Base-by-base conservation (phyloP, 2,888 invertebrate species). In the Monochamus alternatus region DNA sequence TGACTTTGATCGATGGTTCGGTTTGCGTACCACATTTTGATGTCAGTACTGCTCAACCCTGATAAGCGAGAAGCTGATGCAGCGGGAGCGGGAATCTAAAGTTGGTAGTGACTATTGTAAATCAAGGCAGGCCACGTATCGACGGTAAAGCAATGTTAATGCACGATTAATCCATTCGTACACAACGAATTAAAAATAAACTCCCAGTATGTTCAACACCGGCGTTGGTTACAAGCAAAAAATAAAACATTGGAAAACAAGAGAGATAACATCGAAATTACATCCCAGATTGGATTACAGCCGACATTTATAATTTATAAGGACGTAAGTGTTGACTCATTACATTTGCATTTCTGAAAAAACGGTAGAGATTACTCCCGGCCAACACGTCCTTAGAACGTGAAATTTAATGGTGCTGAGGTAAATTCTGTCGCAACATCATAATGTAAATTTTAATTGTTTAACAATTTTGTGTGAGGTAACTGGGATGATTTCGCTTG, bases 1-100 rank as follows among this genome's bases (percentile, higher is more conserved):
- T 88, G 89, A 89, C 89, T 86, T 87, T 89, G 89, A 89, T 89
- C 88, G 89, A 89, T 89, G 85, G 86, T 82, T 81, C 77, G 78
- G 78, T 69, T 74, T 75, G 74, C 81, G 82, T 83, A 85, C 85
- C 85, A 85, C 82, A 79, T 85, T 85, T 80, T 82, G 81, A 84
- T 85, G 84, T 82, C 86, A 84, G 84, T 83, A 81, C 62, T 71
- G 74, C 75, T 73, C 60, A 74, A 73, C 73, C 55, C 31, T 63
- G 70, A 59, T 74, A 62, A 64, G 47, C 71, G 68, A 58, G 67
- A 68, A 72, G 71, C 58, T 47, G 47, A 12, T 59, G 69, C 69
- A 66, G 69, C 59, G 47, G 55, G 62, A 77, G 73, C 78, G 79
- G 78, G 73, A 81, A 79, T 79, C 78, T 80, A 76, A 75, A 77